phyloP scores from a whole-genome alignment of 92 coral and sea anemone genomes.

The Scolanthus callimorphus region DNA sequence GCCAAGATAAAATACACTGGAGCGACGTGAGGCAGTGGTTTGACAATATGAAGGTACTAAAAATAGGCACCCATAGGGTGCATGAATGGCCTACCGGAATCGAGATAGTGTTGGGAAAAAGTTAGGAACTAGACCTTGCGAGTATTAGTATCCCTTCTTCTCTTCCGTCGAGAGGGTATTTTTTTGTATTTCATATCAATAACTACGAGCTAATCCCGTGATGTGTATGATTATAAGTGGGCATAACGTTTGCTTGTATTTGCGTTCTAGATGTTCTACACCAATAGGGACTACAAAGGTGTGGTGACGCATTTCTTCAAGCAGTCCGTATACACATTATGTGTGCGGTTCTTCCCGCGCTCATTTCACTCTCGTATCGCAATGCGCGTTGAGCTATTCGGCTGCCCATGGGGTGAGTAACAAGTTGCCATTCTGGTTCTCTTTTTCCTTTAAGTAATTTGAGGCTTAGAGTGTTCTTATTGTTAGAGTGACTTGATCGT shows the following conservation, averaged over 20 bases:
- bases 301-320: slow-evolving; percentile 34
- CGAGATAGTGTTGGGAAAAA: no score
- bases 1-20: slow-evolving; percentile 69
- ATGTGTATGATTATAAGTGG: no score
- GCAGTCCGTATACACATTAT: slow-evolving; percentile 32
- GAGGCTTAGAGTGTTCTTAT: no score
- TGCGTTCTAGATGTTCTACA: slow-evolving; percentile 8
- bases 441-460: no score
- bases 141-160: background rate
- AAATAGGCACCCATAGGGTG: no score
- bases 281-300: slow-evolving; percentile 34
- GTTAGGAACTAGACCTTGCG: no score
- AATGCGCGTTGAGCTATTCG: slow-evolving; percentile 42
- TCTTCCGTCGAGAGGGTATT: background rate
- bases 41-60: slow-evolving; percentile 14
- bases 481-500: no score
- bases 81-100: no score
- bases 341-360: slow-evolving; percentile 28
- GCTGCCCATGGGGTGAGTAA: slow-evolving; percentile 40
- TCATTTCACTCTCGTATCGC: slow-evolving; percentile 43
- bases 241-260: background rate
- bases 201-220: no score
- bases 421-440: no score
- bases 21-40: slow-evolving; percentile 58
- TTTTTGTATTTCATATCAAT: no score